Percentiles rank a stretch among this genome's conserved stretches.
Evolutionary conservation across 2,113 vertebrate genomes (phyloP).

Genomic region (Rallus limicola): DNA sequence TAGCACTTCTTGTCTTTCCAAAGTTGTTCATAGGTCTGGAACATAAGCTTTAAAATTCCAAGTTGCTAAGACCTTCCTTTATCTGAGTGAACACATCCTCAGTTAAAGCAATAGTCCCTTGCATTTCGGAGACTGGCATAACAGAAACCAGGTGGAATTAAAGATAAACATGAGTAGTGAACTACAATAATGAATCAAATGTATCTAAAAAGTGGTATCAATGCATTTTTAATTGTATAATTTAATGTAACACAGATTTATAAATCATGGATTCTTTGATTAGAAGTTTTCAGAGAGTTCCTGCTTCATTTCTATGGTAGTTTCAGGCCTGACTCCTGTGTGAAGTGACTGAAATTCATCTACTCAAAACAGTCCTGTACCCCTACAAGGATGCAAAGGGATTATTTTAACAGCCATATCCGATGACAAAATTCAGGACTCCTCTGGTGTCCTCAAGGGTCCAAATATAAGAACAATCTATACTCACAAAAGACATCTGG

Average conservation of each 20-base stretch:
- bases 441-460: not conserved
- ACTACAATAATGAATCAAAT: not conserved
- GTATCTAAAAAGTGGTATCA: not conserved
- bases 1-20: slow-evolving; percentile 19
- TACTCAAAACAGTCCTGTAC: not conserved
- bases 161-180: not conserved
- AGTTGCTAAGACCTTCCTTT: not conserved
- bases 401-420: not conserved
- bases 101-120: not conserved
- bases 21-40: slow-evolving; percentile 11
- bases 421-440: not conserved
- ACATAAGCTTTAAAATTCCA: not conserved
- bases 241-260: not conserved
- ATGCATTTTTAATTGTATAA: not conserved
- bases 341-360: not conserved
- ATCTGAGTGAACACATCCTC: not conserved
- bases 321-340: not conserved
- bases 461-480: not conserved
- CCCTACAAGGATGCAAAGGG: not conserved
- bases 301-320: not conserved
- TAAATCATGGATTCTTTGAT: not conserved
- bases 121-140: not conserved
- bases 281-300: not conserved
- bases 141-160: not conserved
- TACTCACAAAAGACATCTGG: not conserved